phyloP scores from a whole-genome alignment of 2,888 invertebrate genomes.

The Lordiphosa andalusiaca region DNA sequence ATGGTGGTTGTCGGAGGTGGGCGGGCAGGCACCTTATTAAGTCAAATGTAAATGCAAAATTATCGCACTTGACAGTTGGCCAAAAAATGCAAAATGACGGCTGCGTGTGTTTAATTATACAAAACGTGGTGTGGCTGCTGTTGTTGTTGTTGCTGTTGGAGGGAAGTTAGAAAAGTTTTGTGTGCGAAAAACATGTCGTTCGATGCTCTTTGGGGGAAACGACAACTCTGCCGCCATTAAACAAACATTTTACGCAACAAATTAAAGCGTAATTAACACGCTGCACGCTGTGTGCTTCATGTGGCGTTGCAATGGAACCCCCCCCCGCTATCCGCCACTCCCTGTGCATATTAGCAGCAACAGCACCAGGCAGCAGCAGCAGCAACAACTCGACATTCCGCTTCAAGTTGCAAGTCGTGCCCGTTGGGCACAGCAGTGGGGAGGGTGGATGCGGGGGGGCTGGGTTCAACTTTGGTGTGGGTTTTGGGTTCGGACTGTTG shows the following conservation, averaged over 20 bases:
- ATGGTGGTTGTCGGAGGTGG: neutral
- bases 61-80: conserved; percentile 62
- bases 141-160: neutral
- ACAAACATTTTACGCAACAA: conserved; percentile 76
- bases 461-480: conserved; percentile 1
- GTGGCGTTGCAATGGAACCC: conserved; percentile 40
- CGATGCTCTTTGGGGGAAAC: conserved; percentile 22
- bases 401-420: conserved; percentile 45
- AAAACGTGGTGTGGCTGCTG: conserved; percentile 59
- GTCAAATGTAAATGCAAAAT: conserved; percentile 74
- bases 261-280: conserved; percentile 76
- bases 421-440: conserved; percentile 3
- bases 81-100: conserved; percentile 29
- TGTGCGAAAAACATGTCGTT: conserved; percentile 58
- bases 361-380: conserved; percentile 3
- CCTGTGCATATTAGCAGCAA: conserved; percentile 59
- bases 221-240: conserved; percentile 66
- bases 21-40: conserved; percentile 56
- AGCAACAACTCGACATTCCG: conserved; percentile 36
- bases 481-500: conserved; percentile 43
- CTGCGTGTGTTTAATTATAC: conserved; percentile 71
- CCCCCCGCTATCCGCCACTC: neutral
- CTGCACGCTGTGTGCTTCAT: conserved; percentile 56
- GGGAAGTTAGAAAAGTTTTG: conserved; percentile 10
- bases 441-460: neutral